Evolutionary conservation across 2,888 invertebrate species (phyloP).

Genomic region (Ophonus ardosiacus): DNA sequence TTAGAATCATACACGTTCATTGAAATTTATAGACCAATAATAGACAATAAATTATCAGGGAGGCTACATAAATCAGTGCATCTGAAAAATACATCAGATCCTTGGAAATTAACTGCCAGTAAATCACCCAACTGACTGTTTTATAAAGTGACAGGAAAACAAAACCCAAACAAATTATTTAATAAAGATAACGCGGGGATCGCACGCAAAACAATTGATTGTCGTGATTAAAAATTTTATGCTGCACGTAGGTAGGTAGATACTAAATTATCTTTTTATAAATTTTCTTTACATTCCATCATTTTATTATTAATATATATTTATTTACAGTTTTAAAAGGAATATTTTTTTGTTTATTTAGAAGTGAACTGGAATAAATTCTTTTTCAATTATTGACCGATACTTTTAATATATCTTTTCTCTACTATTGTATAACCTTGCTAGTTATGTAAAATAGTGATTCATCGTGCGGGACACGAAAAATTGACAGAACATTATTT

Average conservation of each 20-base stretch:
- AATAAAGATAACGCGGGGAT: not conserved
- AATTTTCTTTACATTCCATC: not conserved
- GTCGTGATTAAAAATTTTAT: not conserved
- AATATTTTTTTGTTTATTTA: no score
- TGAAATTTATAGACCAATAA: slow-evolving; percentile 37
- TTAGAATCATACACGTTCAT: not conserved
- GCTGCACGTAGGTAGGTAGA: not conserved
- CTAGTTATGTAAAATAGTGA: no score
- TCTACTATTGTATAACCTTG: no score
- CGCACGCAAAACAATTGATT: not conserved
- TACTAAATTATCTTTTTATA: not conserved
- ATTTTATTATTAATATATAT: no score
- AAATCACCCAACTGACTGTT: slow-evolving; percentile 4
- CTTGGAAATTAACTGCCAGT: slow-evolving; percentile 21
- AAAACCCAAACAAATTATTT: not conserved
- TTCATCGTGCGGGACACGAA: no score
- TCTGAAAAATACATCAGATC: slow-evolving; percentile 17
- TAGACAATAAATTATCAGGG: slow-evolving; percentile 31
- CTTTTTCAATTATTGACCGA: no score
- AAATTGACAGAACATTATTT: no score
- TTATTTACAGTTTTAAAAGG: no score
- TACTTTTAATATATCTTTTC: no score
- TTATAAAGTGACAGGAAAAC: not conserved
- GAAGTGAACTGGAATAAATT: no score
- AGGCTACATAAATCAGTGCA: slow-evolving; percentile 1